These are phyloP conservation scores for Antheraea yamamai DNA, from an alignment of 2,888 invertebrate genomes.

Conservation along the genomic window DNA sequence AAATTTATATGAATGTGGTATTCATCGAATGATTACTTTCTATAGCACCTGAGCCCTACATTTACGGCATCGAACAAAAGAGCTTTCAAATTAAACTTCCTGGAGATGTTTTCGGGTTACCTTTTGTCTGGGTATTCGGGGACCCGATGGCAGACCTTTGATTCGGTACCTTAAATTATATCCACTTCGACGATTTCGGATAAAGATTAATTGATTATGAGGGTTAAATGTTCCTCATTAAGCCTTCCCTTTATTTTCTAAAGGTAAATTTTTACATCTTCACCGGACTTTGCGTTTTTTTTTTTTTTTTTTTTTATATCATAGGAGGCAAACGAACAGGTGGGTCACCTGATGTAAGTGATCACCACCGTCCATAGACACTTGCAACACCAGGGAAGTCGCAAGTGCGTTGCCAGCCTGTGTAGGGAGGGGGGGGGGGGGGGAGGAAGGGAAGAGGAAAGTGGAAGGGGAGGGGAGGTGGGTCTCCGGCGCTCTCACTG, in stretches of 20 bases:
- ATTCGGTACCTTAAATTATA: conserved; percentile 55
- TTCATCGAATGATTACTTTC: conserved; percentile 20
- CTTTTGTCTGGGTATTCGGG: conserved; percentile 48
- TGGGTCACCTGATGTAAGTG: too few relatives aligned
- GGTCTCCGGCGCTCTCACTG: too few relatives aligned
- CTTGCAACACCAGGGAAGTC: too few relatives aligned
- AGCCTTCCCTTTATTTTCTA: conserved; percentile 5
- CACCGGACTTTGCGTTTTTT: background rate
- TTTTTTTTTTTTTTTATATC: too few relatives aligned
- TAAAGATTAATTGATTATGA: conserved; percentile 60
- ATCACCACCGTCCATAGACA: too few relatives aligned
- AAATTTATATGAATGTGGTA: conserved; percentile 1
- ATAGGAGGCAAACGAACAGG: too few relatives aligned
- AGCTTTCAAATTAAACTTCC: conserved; percentile 50
- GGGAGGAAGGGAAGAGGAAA: too few relatives aligned
- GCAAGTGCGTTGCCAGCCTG: too few relatives aligned
- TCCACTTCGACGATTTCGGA: conserved; percentile 49
- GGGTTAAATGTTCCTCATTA: conserved; percentile 23
- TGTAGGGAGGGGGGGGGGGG: too few relatives aligned
- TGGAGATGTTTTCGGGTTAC: conserved; percentile 42
- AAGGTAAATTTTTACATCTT: background rate
- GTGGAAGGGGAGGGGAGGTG: too few relatives aligned
- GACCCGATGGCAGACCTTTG: conserved; percentile 40
- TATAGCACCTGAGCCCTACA: conserved; percentile 25
- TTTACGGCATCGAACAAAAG: conserved; percentile 42